Base-by-base conservation (phyloP, 2,113 vertebrate genomes). In the Seriola dumerili region DNA sequence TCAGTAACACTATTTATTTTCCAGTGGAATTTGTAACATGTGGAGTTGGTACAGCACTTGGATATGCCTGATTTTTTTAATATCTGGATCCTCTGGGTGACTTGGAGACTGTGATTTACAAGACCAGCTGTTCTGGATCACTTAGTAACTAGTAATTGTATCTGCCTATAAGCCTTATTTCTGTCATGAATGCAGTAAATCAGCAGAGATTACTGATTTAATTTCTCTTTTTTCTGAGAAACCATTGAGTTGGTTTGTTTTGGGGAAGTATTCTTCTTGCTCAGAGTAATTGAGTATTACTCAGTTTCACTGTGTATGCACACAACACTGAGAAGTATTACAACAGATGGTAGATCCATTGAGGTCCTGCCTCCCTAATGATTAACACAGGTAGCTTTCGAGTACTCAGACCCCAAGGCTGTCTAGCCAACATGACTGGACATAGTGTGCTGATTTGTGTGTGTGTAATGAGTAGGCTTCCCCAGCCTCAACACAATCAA, bases 291-390 rank as follows among this genome's bases (percentile, higher is more conserved):
- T 46, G 68, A 48, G 79, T 74, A 16, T 70, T 58, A 36, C 46
- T 61, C 55, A 46, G 1, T 81, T 82, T 17, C 62, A 42, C 74
- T 42, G n/a, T 73, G 62, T 73, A 57, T 29, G 48, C 64, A 86
- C 78, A 62, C 72, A 79, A 65, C 40, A 52, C 46, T 9, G 11
- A 29, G 64, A 69, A 67, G 71, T 75, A 72, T 85, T 75, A 54
- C 23, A 29, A 71, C 92, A 94, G 86, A 84, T 93, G 92, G 76
- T 79, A 61, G 85, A 89, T 85, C 85, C 89, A 89, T 94, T 79
- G 62, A 68, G 74, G 54, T 74, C 58, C 40, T 75, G 48, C 59
- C 50, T 78, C n/a, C 19, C 62, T 93, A 74, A 90, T 84, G 68
- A 40, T 38, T 80, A 86, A 66, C 79, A 80, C 87, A 89, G 87